Evolutionary conservation across 2,888 invertebrate species (phyloP), one percentile per base, ranked within the genome.

Genomic region (Octonoba sinensis): DNA sequence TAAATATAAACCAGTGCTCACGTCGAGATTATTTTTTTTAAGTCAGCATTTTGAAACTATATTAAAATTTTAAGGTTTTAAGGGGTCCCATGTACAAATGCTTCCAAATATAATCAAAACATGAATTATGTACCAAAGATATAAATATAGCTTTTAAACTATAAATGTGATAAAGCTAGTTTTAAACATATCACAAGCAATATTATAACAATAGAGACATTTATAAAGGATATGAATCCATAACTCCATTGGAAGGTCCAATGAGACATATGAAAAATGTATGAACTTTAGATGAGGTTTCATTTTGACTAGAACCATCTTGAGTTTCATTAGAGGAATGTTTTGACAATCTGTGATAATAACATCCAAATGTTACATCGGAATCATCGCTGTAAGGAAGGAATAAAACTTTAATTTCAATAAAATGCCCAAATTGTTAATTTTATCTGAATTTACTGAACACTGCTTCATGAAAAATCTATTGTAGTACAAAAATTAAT

Each of bases 171-270:
- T 2, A 27, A 27, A 27, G 27, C 6, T 6, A 27, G 6, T 3
- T 27, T 27, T 3, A 51, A 51, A 51, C 11, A 51, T 54, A 4
- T 11, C 6, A 18, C 3, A 18, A 18, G 18, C 6, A 54, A 4
- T 18, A 54, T 36, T 2, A 11, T n/a, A 62, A 36, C 22, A 16
- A 62, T 16, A 62, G 36, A 62, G 15, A 62, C 24, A 20, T 60
- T 27, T 16, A 49, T 1, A 56, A 76, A 82, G 82, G 82, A 82
- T 82, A 82, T 72, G 82, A 82, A 62, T 82, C 82, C 76, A 82
- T 82, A 20, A 72, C 36, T 66, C 76, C 76, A 70, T 72, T 76
- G 24, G 70, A 49, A 49, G 82, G 76, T 24, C 76, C 82, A 57
- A 82, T 76, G 16, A 82, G 59, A 51, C 82, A 82, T 22, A 82